Evolutionary conservation across 2,113 vertebrate species (phyloP), one percentile per base, ranked within the genome.

Genomic region (Pedionomus torquatus): DNA sequence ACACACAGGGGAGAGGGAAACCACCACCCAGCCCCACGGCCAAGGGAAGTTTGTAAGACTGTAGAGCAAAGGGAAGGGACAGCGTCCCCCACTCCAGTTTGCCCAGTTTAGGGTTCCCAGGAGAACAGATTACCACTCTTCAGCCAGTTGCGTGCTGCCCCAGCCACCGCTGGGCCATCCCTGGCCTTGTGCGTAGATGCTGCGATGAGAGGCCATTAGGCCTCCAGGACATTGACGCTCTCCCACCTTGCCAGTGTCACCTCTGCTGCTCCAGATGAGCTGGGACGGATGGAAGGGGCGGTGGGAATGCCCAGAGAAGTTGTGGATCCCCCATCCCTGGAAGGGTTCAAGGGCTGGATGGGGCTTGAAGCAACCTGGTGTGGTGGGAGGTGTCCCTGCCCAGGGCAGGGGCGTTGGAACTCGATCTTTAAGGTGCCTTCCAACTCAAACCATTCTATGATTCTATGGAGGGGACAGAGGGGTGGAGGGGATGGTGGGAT

Each of bases 151-250:
- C 2, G 1, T 1, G 3, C 35, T 30, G 35, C 23, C 49, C 55
- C 24, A 19, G 61, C 11, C 24, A 5, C 31, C 1, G 0, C 49
- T n/a, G 35, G 39, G 43, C 18, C 26, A 13, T 35, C 31, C 54
- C 35, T 1, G 0, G 11, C 49, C 51, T 30, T 3, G 0, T 30
- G 57, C 51, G 2, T 1, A 5, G 30, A 13, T 48, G 63, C 63
- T 37, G 75, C 2, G 0, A 19, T 23, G 69, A 26, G 74, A 76
- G 17, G 5, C 28, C 23, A 6, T 4, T 1, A 5, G 37, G 17
- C 9, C 10, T 37, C 20, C 51, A 10, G 25, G 51, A 30, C 31
- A 7, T 23, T 41, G 23, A 5, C 15, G 16, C 25, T 11, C 10
- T 57, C 17, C 21, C 35, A 12, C 20, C 60, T 17, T 1, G 4